These are phyloP conservation scores for Zeugodacus cucurbitae DNA, from an alignment of 1,140 invertebrate species.

Conservation along the genomic window DNA sequence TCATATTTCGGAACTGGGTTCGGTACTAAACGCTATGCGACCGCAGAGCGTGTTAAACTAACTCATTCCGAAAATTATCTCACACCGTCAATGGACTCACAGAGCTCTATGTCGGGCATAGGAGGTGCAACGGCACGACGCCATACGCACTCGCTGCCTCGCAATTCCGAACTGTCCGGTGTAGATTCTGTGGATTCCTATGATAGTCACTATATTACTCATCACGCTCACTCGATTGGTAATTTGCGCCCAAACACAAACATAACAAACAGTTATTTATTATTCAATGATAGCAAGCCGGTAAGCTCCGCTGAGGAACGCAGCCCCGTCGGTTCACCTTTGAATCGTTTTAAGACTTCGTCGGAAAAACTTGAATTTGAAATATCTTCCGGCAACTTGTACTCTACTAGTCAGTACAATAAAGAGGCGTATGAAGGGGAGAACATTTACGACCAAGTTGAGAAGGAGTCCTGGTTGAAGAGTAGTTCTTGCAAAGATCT, in stretches of 20 bases:
- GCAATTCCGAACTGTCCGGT: slow-evolving; percentile 62
- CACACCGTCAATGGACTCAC: slow-evolving; percentile 61
- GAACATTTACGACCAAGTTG: slow-evolving; percentile 64
- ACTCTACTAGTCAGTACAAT: slow-evolving; percentile 63
- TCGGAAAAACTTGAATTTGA: slow-evolving; percentile 69
- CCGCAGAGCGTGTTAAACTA: slow-evolving; percentile 52
- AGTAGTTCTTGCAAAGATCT: slow-evolving; percentile 83
- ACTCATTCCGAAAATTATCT: slow-evolving; percentile 61
- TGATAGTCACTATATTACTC: slow-evolving; percentile 64
- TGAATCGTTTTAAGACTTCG: slow-evolving; percentile 56
- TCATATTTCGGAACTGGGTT: slow-evolving; percentile 64
- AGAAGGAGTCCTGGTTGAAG: slow-evolving; percentile 73
- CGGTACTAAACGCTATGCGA: slow-evolving; percentile 54
- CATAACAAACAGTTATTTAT: slow-evolving; percentile 35
- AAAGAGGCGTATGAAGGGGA: slow-evolving; percentile 58
- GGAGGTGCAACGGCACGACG: slow-evolving; percentile 42
- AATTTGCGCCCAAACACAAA: slow-evolving; percentile 49
- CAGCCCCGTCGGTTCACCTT: slow-evolving; percentile 43
- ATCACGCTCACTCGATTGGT: slow-evolving; percentile 60
- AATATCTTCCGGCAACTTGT: slow-evolving; percentile 68
- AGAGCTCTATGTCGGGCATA: slow-evolving; percentile 52
- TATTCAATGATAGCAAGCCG: slow-evolving; percentile 42
- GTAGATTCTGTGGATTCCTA: slow-evolving; percentile 65
- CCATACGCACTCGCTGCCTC: slow-evolving; percentile 61
- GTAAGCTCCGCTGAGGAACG: slow-evolving; percentile 42